Evolutionary conservation across 2,797 vertebrate species (phyloP), one percentile per base, ranked within the genome.

Genomic region (Oreortyx pictus): DNA sequence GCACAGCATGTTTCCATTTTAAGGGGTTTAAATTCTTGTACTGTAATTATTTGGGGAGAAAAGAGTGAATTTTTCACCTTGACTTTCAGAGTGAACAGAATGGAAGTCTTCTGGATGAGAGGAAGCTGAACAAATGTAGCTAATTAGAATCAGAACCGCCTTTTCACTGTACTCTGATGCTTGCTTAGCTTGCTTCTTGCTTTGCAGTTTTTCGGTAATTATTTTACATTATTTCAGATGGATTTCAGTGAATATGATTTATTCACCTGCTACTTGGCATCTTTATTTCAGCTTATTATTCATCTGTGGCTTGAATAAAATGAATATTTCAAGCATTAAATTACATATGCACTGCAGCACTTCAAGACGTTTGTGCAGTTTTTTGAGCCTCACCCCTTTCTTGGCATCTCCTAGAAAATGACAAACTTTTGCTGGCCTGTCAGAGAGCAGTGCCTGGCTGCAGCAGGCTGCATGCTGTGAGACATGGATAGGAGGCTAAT

Each of bases 231-330:
- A 43, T 90, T 94, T 81, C 82, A 85, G 59, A 33, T 64, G 56
- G 66, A 33, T 92, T 93, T 91, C 44, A 89, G 33, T 70, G 20
- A 86, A 23, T 75, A 35, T 35, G 54, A 76, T 76, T 90, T 94
- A 82, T 88, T 95, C 31, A 88, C 22, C 9, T 64, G 15, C 70
- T 57, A 79, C 81, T 88, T 83, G 82, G 70, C 43, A 64, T 83
- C 70, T 64, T 87, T 82, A 44, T 49, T 47, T 70, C 27, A 88
- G 70, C 56, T 93, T 90, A 89, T 62, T 85, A 86, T 82, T 93
- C 9, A 64, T 41, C 50, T 86, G 66, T 0, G 7, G 56, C 49
- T 52, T 89, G 73, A 76, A 46, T 79, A 81, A 92, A 94, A 92
- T 75, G 14, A 89, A 2, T 83, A 88, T 92, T 94, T 94, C 64